These are phyloP conservation scores for Sylvia borin DNA, from an alignment of 2,797 vertebrate species.

Conservation along the genomic window DNA sequence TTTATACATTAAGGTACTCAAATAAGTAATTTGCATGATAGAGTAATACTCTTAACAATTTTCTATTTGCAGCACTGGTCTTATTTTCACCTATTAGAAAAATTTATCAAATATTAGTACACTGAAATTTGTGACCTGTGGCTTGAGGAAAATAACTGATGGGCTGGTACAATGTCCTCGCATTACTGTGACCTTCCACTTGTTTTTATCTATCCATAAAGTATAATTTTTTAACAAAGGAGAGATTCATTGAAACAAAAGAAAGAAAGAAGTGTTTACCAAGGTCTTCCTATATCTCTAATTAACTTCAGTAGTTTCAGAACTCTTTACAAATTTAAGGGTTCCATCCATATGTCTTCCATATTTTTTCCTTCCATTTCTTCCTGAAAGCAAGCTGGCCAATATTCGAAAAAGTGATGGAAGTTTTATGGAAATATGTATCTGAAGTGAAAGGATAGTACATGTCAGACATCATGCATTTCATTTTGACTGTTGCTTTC, in stretches of 20 bases:
- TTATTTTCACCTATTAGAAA: background rate
- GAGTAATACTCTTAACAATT: background rate
- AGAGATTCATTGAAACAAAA: background rate
- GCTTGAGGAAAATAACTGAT: background rate
- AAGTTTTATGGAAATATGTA: background rate
- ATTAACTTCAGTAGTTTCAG: background rate
- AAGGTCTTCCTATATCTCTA: background rate
- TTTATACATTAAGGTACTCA: background rate
- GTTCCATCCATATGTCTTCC: accelerated
- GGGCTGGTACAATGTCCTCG: background rate
- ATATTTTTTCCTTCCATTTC: background rate
- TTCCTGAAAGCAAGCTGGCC: background rate
- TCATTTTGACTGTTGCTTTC: background rate
- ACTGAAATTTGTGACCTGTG: background rate
- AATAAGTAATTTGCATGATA: background rate
- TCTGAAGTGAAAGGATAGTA: background rate
- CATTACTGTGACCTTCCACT: background rate
- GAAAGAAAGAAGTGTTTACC: background rate
- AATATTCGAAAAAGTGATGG: background rate
- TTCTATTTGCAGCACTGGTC: background rate
- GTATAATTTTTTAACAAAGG: background rate
- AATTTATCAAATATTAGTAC: background rate
- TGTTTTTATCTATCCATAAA: background rate
- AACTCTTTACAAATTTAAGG: background rate
- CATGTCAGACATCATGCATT: background rate